Evolutionary conservation across 2,888 invertebrate genomes (phyloP), one percentile per base, ranked within the genome.

Genomic region (Phortica magna): DNA sequence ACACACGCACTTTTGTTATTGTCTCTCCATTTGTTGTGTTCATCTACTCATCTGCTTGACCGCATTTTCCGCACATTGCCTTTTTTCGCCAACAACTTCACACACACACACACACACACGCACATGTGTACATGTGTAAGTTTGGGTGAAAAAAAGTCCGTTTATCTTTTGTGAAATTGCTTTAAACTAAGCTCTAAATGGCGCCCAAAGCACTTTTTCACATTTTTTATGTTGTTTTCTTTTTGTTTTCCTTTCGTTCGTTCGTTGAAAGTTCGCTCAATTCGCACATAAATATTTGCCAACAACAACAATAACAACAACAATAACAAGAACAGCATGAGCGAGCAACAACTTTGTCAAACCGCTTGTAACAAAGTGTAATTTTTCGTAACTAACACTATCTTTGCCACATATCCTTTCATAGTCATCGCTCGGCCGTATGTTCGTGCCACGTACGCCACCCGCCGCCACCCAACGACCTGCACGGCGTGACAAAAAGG

Each of bases 281-380:
- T 73, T 75, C 73, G 39, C 75, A 72, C 67, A 70, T 48, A 70
- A 71, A 61, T 76, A 42, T 42, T 43, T 22, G 19, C 41, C 12
- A 73, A 57, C 73, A 71, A 65, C 78, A 48, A 70, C 31, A 53
- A 55, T 53, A 53, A 22, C 7, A 19, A 48, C 14, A 48, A 19
- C 48, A 68, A 65, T 14, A 65, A 39, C 39, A 64, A 57, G 12
- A 64, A 64, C 19, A 75, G n/a, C n/a, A n/a, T n/a, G n/a, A n/a
- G n/a, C n/a, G n/a, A n/a, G n/a, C n/a, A n/a, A 80, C 84, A 88
- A 89, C 88, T 89, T 89, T 90, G 85, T 88, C 88, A 88, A 84
- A 82, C 85, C 87, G 83, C 82, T 81, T 61, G 22, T 85, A 87
- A 89, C 89, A 89, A 84, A 87, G 84, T 86, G 88, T 82, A 87